phyloP scores from a whole-genome alignment of 2,113 vertebrate genomes.

The Nymphicus hollandicus region DNA sequence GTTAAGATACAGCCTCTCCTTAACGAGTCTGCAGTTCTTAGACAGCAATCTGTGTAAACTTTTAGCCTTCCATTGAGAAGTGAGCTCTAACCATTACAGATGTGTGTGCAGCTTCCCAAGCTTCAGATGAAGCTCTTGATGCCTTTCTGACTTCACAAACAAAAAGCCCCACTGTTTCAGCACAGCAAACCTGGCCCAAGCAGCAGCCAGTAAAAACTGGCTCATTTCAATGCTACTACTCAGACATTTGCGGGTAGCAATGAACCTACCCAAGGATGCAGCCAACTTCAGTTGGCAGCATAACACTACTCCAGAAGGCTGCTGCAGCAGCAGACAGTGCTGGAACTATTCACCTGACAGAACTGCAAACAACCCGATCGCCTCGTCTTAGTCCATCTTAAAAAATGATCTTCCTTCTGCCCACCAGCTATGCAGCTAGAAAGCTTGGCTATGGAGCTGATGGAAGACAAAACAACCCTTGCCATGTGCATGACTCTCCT shows the following conservation, averaged over 20 bases:
- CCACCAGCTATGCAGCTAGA: background rate
- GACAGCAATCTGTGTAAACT: background rate
- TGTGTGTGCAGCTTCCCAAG: rapidly evolving
- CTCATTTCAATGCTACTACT: background rate
- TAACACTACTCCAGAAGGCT: background rate
- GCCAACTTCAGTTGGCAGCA: background rate
- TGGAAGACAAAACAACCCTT: background rate
- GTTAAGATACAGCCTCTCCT: background rate
- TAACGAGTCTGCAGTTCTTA: background rate
- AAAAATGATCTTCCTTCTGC: background rate
- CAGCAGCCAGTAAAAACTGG: background rate
- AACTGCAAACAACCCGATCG: rapidly evolving
- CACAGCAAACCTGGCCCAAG: background rate
- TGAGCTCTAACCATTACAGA: background rate
- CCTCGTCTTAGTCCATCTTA: background rate
- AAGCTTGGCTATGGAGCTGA: background rate
- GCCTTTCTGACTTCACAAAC: background rate
- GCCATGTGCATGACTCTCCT: background rate
- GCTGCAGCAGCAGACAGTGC: background rate
- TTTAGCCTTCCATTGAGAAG: background rate
- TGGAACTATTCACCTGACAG: background rate
- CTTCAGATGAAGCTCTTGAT: background rate
- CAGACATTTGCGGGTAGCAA: background rate
- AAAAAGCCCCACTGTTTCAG: slow-evolving; percentile 22
- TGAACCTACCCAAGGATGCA: background rate